Base-by-base conservation (phyloP, 2,113 vertebrate genomes). In the Egretta garzetta region DNA sequence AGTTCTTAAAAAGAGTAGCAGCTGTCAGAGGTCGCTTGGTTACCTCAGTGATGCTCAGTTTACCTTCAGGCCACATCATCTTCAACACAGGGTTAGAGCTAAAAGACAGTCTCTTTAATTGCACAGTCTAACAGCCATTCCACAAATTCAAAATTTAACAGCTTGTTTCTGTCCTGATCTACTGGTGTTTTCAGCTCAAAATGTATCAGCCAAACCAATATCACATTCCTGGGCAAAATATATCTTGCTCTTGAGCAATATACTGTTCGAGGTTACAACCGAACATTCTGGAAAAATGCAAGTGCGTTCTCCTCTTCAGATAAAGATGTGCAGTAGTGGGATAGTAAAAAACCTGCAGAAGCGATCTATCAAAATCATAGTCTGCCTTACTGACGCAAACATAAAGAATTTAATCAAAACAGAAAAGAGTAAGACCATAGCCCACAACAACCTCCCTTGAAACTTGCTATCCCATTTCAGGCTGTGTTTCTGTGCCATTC, bases 11-110 rank as follows among this genome's bases (percentile, higher is more conserved):
- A 58, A 99, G 98, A 4, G 99, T 98, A 67, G 99, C 99, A 2
- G 99, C 99, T 0, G 99, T 99, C 86, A 99, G 97, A 11, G 99
- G 99, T 3, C 99, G 98, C 91, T 99, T 99, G 96, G 99, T 99
- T 93, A 99, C 99, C 96, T 99, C 99, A 0, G 99, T 99, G 96
- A 99, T 99, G 96, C 99, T 99, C 97, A 99, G 98, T 79, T 99
- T 99, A 50, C 99, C 99, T 97, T 99, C 99, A 0, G 99, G 99
- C 99, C 99, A 99, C 99, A 99, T 99, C 41, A 67, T 98, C 97
- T 99, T 99, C 97, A 99, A 93, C 71, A 99, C 99, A 8, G 98
- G 98, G 97, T 99, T 99, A 22, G 99, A 98, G 95, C 99, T 99
- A 94, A 24, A 75, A 90, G 96, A 95, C 43, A 86, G 67, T 6